Base-by-base conservation (phyloP, 2,113 vertebrate species). In the Willisornis vidua region DNA sequence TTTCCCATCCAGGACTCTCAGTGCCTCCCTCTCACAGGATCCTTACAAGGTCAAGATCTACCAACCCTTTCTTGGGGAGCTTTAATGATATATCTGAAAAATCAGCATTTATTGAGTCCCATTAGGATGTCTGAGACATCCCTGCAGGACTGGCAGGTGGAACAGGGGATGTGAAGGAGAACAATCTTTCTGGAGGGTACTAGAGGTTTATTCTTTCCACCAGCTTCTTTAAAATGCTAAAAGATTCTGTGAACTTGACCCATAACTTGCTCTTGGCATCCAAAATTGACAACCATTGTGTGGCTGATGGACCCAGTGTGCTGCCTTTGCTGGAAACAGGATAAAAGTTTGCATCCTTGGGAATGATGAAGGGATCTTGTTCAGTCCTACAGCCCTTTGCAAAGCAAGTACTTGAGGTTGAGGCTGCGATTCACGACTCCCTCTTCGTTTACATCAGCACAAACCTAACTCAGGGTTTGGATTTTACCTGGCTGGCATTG, bases 51-150 rank as follows among this genome's bases (percentile, higher is more conserved):
- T 70, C 46, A 26, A 4, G 22, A 48, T 7, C 3, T 55, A 22
- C 12, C 9, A 37, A 15, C 1, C 2, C 8, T 85, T 72, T 9
- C 2, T 2, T 31, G 18, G 11, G 19, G 12, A 75, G 2, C 5
- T 61, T 73, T 61, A 49, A 12, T 62, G 7, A 29, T 61, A 20
- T 59, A 2, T 39, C 39, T 70, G 55, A 80, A 79, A 79, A 58
- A 66, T 57, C 10, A 76, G 8, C 7, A 72, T 85, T 58, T 46
- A 39, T 58, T 70, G 67, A 46, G 19, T 41, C 54, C 29, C 10
- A 49, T 88, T 28, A 57, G 35, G 24, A 6, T 37, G 20, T 61
- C 7, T 83, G n/a, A 57, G 46, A 18, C 3, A 12, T 37, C 26
- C 82, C n/a, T 49, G 23, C 8, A 80, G 45, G 28, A 14, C 15